Conservation (phyloP, 2,888 invertebrate genomes). For the Troides helena region DNA sequence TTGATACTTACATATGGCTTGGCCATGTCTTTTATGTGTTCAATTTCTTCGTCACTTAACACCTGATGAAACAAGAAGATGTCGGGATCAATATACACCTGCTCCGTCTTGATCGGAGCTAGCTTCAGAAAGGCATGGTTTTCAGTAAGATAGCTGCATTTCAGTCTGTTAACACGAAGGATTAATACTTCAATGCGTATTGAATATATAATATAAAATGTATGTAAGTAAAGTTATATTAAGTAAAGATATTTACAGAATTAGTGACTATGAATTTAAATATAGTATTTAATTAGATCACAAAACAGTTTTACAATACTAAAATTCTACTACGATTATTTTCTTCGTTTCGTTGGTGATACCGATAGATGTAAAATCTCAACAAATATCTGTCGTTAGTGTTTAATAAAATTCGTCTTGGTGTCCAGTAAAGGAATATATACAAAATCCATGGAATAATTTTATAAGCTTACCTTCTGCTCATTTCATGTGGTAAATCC, state of each 20-base stretch:
- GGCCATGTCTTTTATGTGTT: slow-evolving; percentile 82
- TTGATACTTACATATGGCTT: neutral
- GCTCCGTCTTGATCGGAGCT: slow-evolving; percentile 90
- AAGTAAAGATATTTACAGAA: too few relatives aligned
- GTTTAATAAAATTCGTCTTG: neutral
- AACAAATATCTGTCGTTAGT: too few relatives aligned
- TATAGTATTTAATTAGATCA: too few relatives aligned
- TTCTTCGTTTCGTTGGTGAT: too few relatives aligned
- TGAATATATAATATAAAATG: neutral
- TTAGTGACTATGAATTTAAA: too few relatives aligned
- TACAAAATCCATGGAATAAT: neutral
- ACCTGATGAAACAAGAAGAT: slow-evolving; percentile 93
- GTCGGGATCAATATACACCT: slow-evolving; percentile 88
- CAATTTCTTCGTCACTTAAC: slow-evolving; percentile 93
- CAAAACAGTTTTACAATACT: too few relatives aligned
- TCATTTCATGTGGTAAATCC: neutral
- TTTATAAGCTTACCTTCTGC: neutral
- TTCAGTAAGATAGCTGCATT: slow-evolving; percentile 84
- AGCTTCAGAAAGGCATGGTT: slow-evolving; percentile 86
- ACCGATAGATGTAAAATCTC: too few relatives aligned
- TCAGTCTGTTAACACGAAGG: neutral
- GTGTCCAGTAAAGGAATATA: neutral
- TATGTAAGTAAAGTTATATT: too few relatives aligned
- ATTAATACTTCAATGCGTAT: neutral
- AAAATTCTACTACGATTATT: too few relatives aligned